phyloP scores from a whole-genome alignment of 1,140 invertebrate species.

The Chironomus tepperi region DNA sequence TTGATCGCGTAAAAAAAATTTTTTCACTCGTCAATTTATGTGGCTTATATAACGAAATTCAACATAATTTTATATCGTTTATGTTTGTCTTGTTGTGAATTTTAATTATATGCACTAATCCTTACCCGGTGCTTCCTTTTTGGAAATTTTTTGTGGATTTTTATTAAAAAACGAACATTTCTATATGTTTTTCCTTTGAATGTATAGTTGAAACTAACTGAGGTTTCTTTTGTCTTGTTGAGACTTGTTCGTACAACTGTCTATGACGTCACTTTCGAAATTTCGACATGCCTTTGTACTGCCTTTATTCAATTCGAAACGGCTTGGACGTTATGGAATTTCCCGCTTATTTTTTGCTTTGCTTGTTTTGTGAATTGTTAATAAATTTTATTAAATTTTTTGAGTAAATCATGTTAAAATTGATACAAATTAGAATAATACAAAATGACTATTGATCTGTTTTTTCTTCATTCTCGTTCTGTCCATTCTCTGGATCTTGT shows the following conservation, averaged over 20 bases:
- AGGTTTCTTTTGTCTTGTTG: not conserved
- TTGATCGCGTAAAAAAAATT: not conserved
- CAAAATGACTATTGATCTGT: not conserved
- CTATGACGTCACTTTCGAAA: no score
- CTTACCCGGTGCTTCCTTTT: conserved; percentile 21
- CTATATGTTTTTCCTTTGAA: not conserved
- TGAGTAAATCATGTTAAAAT: no score
- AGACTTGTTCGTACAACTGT: no score
- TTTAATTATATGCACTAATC: not conserved
- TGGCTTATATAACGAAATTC: not conserved
- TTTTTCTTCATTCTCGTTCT: not conserved
- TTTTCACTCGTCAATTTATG: not conserved
- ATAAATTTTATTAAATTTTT: no score
- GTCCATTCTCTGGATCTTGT: not conserved
- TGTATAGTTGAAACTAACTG: not conserved
- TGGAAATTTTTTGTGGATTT: not conserved
- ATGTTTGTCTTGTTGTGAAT: not conserved
- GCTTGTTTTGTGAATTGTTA: no score
- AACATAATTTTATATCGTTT: not conserved
- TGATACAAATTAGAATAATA: not conserved
- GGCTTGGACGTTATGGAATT: no score
- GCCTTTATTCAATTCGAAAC: no score
- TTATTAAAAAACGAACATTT: conserved; percentile 18
- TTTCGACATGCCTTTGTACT: no score
- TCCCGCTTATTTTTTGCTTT: no score